Base-by-base conservation (phyloP, 2,888 invertebrate species). In the Trachelus tabidus region DNA sequence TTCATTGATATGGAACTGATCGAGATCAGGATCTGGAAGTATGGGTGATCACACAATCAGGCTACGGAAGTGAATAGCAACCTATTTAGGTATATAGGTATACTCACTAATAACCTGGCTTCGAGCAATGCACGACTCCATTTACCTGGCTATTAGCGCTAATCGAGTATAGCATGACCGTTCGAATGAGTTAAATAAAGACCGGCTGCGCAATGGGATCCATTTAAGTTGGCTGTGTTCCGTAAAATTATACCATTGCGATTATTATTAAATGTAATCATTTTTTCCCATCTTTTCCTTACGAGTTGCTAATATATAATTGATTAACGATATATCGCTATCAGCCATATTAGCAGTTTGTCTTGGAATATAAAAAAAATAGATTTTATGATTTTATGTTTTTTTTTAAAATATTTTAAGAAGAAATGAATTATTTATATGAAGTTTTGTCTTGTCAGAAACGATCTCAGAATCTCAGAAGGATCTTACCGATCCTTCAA, bases 111-210 rank as follows among this genome's bases (percentile, higher is more conserved):
- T 56, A 56, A 56, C 23, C 56, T 23, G 31, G 34, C 12, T 71
- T 71, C 71, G 31, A 71, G 34, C 12, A 34, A 34, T 33, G 71
- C 71, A 33, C 71, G 71, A 71, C 80, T 84, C 83, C 78, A 83
- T 84, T 87, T 86, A 84, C 79, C 79, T 75, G 81, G 84, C 83
- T 84, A 86, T 87, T 87, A 87, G 82, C 80, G 84, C 79, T 85
- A 86, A 86, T 87, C 88, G 87, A 87, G 87, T 85, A 82, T 83
- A 83, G 84, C 86, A 82, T 84, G 85, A 84, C 85, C 82, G 84
- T 86, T 88, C 81, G 85, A 87, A 86, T 85, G 84, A 87, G 87
- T 87, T 87, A 86, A 88, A 88, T 87, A 85, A 86, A 87, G 85
- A 86, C 85, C 84, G 82, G 87, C 85, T 85, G 85, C 85, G 82